phyloP scores from a whole-genome alignment of 2,888 invertebrate species.

The Agrypnus murinus region DNA sequence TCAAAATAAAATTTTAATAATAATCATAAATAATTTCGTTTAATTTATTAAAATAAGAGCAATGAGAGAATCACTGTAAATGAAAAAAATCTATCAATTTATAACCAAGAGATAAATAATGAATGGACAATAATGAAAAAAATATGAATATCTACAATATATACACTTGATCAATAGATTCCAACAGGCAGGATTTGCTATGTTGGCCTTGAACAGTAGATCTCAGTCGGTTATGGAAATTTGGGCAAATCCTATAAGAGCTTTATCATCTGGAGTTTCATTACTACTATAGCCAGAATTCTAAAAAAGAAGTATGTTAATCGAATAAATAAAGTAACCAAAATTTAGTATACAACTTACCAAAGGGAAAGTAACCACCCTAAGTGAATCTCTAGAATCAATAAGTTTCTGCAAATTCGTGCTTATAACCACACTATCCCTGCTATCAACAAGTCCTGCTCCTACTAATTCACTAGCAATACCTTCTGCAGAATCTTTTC shows the following conservation, averaged over 20 bases:
- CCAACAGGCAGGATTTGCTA: conserved; percentile 40
- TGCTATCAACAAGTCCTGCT: conserved; percentile 94
- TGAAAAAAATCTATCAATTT: conserved; percentile 13
- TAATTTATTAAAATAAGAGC: background rate
- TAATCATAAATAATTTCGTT: background rate
- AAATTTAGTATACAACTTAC: conserved; percentile 73
- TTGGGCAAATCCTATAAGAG: conserved; percentile 97
- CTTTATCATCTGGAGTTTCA: conserved; percentile 94
- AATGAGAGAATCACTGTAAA: no score
- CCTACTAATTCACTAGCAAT: conserved; percentile 96
- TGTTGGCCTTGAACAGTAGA: conserved; percentile 34
- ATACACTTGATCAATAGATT: conserved; percentile 47
- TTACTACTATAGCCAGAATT: conserved; percentile 81
- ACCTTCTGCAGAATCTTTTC: conserved; percentile 92
- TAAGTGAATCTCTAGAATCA: conserved; percentile 79
- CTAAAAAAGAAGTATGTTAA: conserved; percentile 69
- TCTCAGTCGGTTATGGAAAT: conserved; percentile 91
- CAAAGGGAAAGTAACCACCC: conserved; percentile 92
- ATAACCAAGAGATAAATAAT: conserved; percentile 36
- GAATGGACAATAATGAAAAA: conserved; percentile 16
- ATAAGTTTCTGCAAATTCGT: conserved; percentile 93
- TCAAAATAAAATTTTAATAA: conserved; percentile 38
- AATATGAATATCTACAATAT: conserved; percentile 27
- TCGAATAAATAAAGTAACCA: background rate
- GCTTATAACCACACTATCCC: conserved; percentile 94